phyloP scores from a whole-genome alignment of 2,888 invertebrate species.

The Pemphredon lugubris region DNA sequence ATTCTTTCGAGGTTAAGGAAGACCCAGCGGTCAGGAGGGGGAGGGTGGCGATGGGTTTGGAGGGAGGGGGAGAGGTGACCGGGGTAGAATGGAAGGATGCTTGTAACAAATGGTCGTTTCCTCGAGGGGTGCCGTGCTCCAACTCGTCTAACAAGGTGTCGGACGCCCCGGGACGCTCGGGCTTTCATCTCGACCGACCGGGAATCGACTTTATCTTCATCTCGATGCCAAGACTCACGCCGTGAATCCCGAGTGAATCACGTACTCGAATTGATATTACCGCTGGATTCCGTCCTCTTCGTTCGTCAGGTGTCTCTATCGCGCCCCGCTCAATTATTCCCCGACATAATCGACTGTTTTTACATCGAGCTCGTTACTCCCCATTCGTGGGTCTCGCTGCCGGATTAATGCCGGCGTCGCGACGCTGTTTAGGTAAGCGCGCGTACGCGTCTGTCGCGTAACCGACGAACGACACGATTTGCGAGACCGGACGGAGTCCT shows the following conservation, averaged over 20 bases:
- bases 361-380: conserved; percentile 36
- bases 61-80: conserved; percentile 41
- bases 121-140: conserved; percentile 73
- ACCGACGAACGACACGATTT: too few relatives aligned
- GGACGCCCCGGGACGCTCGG: conserved; percentile 74
- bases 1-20: conserved; percentile 45
- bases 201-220: conserved; percentile 77
- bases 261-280: conserved; percentile 74
- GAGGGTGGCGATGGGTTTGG: background rate
- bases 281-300: conserved; percentile 49
- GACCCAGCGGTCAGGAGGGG: conserved; percentile 29
- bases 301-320: conserved; percentile 57
- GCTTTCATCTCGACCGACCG: conserved; percentile 76
- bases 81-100: conserved; percentile 57
- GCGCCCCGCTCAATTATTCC: conserved; percentile 45
- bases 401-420: conserved; percentile 46
- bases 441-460: too few relatives aligned
- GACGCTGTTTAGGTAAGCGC: conserved; percentile 23
- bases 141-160: conserved; percentile 78
- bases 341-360: conserved; percentile 48
- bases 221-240: conserved; percentile 67
- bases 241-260: conserved; percentile 71
- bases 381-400: conserved; percentile 37
- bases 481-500: too few relatives aligned
- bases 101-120: conserved; percentile 77